Evolutionary conservation across 2,888 invertebrate species (phyloP), one percentile per base, ranked within the genome.

Genomic region (Drosophila quinaria): DNA sequence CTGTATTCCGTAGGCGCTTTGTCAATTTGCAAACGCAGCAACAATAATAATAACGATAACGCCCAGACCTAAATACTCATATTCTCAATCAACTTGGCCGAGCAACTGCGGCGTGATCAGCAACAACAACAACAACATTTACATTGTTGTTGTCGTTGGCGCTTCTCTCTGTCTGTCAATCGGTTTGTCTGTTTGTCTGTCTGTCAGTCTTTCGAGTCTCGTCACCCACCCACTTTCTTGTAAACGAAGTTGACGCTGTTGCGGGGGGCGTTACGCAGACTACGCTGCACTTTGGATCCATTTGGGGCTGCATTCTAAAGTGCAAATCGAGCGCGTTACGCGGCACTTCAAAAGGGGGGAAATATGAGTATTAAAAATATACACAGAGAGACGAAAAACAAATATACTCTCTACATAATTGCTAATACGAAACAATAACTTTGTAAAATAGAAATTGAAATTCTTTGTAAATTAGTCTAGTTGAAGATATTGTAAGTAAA

Each of bases 231-330:
- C 70, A 77, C 56, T 74, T 56, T 17, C 59, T 55, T 66, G 55
- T 19, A 50, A 51, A 25, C 44, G 33, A 58, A 74, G 78, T 73
- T 61, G 50, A 54, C 70, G 61, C 17, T 51, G 59, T 13, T 49
- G 41, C 35, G 39, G 47, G 80, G 68, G 80, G 70, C 83, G 73
- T 69, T 69, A 54, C 59, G 64, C 62, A 44, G 52, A 64, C 75
- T 55, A 15, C 47, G 55, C 33, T 88, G 84, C 78, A 86, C 84
- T 88, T 84, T 84, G 84, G 88, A 84, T 67, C 56, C 78, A 64
- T 74, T 70, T 47, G 77, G 56, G 52, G 55, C 60, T 62, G 59
- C 67, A 67, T 70, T 71, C 65, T 59, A 51, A 31, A 59, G 50
- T 59, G 71, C 59, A 65, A 59, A 61, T 55, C 58, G 42, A 59